Evolutionary conservation across 2,113 vertebrate species (phyloP), one percentile per base, ranked within the genome.

Genomic region (Pseudopipra pipra): DNA sequence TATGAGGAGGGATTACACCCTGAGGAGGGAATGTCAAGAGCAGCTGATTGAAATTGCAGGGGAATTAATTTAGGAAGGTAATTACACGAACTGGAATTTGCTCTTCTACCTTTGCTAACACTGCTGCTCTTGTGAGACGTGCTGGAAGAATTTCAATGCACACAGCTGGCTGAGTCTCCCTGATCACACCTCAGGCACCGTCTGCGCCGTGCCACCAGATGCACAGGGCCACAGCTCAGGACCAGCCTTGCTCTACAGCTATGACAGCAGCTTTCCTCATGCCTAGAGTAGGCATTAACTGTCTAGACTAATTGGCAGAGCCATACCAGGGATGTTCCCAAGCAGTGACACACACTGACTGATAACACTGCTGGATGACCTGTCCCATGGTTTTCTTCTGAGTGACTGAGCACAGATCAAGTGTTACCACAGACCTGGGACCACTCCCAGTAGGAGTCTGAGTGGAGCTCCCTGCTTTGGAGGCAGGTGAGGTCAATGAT

Each of bases 51-150:
- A 96, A 96, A 94, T 91, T 96, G 78, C 89, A 89, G 81, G 89
- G 87, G 95, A 97, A 95, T 96, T 94, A 73, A 80, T 96, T 95
- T 92, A 82, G 91, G 89, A 87, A 95, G 94, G 94, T 94, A 96
- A 97, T 96, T 93, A 94, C 91, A 85, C 4, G 8, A 79, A n/a
- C 62, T 97, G 93, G 93, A 95, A 89, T 96, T 96, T 97, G 87
- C 84, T 96, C 70, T 95, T 93, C 84, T 94, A 51, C 93, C 89
- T 96, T 92, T 94, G 87, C 89, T 94, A 87, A 85, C 71, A 30
- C 31, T 46, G 44, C 82, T 79, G 68, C 80, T 93, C 70, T 54
- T 56, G 49, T 65, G 91, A 82, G 89, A 68, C 1, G 6, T 82
- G 70, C 70, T 75, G 87, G 49, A 72, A 56, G 94, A 76, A 94